Evolutionary conservation across 2,888 invertebrate species (phyloP), one percentile per base, ranked within the genome.

Genomic region (Proisotoma minuta): DNA sequence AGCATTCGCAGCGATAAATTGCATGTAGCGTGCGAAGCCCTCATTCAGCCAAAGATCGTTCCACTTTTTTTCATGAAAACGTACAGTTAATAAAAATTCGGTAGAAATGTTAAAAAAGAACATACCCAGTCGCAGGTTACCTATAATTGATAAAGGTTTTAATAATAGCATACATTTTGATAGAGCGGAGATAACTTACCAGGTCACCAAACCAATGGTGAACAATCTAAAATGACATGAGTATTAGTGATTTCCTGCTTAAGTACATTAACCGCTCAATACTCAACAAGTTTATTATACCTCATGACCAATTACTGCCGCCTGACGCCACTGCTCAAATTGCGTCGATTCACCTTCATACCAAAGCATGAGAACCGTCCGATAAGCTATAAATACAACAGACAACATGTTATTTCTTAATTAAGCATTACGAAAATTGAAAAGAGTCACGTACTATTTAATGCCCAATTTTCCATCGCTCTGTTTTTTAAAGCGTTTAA

Each of bases 391-490:
- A 1, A 70, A 52, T 34, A 34, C 8, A 34, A 58, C 59, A 27
- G 34, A 12, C n/a, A 47, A 47, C 20, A 47, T 34, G 8, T 10
- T 15, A 34, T 34, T 10, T 34, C 34, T 15, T 52, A 26, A 52
- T 2, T 2, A 51, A 51, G 12, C 12, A 48, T 2, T 2, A 48
- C 15, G 1, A 53, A 47, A 47, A 18, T 47, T 47, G n/a, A 34
- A 34, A 34, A 34, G 34, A 10, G 34, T 10, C n/a, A n/a, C n/a
- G n/a, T n/a, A n/a, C n/a, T n/a, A n/a, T n/a, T n/a, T 34, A 34
- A 34, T 34, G 15, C 64, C 48, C 57, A 64, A 29, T 67, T 64
- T 52, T 67, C 68, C 68, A 65, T 68, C 15, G 65, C 68, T 5
- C 50, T 54, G 29, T n/a, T 12, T 49, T 22, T 10, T 24, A 50